Evolutionary conservation across 2,797 vertebrate genomes (phyloP), one percentile per base, ranked within the genome.

Genomic region (Malurus splendens): DNA sequence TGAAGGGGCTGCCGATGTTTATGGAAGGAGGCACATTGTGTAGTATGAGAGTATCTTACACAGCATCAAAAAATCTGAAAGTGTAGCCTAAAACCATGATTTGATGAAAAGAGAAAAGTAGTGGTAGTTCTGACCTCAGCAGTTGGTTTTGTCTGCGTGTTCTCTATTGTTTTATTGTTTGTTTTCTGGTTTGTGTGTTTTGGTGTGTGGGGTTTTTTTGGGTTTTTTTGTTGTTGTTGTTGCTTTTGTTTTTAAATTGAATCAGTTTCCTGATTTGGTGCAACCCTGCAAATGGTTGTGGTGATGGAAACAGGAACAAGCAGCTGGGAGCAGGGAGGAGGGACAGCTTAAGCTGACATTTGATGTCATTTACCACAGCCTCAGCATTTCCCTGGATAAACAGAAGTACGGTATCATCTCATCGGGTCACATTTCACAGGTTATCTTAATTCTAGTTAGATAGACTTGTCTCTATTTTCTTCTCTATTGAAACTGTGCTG

Each of bases 371-470:
- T 51, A 83, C 44, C 51, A 83, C 51, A 75, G 28, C 28, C 18
- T 41, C 57, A 60, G 18, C 4, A 1, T 74, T 89, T 91, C 44
- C 44, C 38, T 82, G 59, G 48, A 39, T 82, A 80, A 90, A 65
- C 16, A 67, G 59, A 16, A 60, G 30, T 42, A 75, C 0, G 0
- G 1, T 82, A 80, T 85, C 84, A 80, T 61, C 62, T 71, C 52
- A 73, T 89, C 62, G 72, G 50, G 32, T 67, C 67, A 72, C 45
- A 75, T 83, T 83, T 90, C 76, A 64, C 59, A 66, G 51, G 33
- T 82, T 91, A 60, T 83, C 64, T 90, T 83, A 73, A 73, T 87
- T 78, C 60, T 71, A 36, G 52, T 81, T 86, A 83, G 52, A 75
- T 68, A 72, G 24, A n/a, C 50, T 92, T 52, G 22, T 61, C 18